phyloP scores from a whole-genome alignment of 2,113 vertebrate species.

The Bujurquina vittata region DNA sequence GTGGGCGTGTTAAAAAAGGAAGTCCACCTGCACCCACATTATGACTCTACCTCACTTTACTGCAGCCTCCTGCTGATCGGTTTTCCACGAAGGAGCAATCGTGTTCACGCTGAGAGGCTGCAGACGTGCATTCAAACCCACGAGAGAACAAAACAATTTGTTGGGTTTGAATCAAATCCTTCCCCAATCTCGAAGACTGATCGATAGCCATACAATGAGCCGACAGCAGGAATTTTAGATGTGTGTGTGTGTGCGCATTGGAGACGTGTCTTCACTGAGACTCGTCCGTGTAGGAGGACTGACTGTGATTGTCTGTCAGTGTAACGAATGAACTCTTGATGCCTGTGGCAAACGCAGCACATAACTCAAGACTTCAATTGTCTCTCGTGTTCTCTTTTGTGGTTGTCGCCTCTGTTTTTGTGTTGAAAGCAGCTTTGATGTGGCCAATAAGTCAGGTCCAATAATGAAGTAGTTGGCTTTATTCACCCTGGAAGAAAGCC shows the following conservation, averaged over 20 bases:
- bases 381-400: background rate
- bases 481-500: background rate
- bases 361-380: background rate
- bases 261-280: background rate
- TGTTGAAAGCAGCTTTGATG: slow-evolving; percentile 36
- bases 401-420: background rate
- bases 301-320: slow-evolving; percentile 18
- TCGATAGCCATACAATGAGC: background rate
- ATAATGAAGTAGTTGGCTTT: background rate
- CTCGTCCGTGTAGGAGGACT: background rate
- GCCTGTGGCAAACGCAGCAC: background rate
- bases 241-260: background rate
- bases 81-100: background rate
- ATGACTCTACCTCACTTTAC: background rate
- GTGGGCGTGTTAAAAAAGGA: background rate
- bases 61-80: background rate
- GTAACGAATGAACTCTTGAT: slow-evolving; percentile 25
- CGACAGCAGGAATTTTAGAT: background rate
- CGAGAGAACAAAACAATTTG: slow-evolving; percentile 25
- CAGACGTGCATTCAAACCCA: slow-evolving; percentile 16
- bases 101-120: background rate
- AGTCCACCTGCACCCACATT: background rate
- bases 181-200: background rate
- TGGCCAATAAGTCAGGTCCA: slow-evolving; percentile 4
- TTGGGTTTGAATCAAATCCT: background rate